A percentile compares a stretch with the other conserved stretches of the same genome.
Conservation (phyloP, 2,113 vertebrate species). For the Brachypteracias leptosomus region DNA sequence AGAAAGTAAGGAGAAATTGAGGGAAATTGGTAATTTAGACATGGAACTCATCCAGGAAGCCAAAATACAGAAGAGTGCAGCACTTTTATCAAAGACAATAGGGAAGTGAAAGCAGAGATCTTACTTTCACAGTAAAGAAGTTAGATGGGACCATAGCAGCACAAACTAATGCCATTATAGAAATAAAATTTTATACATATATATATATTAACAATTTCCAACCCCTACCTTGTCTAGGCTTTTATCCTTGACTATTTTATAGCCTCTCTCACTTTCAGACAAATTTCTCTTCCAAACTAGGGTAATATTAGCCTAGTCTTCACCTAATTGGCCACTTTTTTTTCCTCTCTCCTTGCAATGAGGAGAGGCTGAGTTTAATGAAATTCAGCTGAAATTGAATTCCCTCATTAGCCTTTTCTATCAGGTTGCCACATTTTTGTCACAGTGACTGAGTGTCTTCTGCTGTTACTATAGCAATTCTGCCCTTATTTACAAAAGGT, state of each 20-base stretch:
- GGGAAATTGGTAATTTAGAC: background rate
- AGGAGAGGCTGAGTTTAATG: background rate
- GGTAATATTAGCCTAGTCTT: background rate
- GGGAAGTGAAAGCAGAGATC: background rate
- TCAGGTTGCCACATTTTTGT: background rate
- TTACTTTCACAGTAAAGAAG: background rate
- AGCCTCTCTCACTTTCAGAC: background rate
- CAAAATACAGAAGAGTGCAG: background rate
- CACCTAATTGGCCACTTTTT: background rate
- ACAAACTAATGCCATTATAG: background rate
- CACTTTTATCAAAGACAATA: fast-evolving
- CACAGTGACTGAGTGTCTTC: background rate
- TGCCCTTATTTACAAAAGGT: background rate
- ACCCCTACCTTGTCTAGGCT: background rate
- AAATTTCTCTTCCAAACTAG: background rate
- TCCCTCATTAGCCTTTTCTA: background rate
- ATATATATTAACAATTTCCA: too few species aligned
- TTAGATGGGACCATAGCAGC: background rate
- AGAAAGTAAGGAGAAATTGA: background rate
- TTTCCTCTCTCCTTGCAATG: background rate
- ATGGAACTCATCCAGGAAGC: background rate
- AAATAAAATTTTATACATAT: too few species aligned
- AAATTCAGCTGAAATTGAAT: background rate
- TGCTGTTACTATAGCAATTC: constrained; percentile 18
- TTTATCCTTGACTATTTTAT: background rate